These are phyloP conservation scores for Ophion obscuratus DNA, from an alignment of 2,888 invertebrate genomes.

Conservation along the genomic window DNA sequence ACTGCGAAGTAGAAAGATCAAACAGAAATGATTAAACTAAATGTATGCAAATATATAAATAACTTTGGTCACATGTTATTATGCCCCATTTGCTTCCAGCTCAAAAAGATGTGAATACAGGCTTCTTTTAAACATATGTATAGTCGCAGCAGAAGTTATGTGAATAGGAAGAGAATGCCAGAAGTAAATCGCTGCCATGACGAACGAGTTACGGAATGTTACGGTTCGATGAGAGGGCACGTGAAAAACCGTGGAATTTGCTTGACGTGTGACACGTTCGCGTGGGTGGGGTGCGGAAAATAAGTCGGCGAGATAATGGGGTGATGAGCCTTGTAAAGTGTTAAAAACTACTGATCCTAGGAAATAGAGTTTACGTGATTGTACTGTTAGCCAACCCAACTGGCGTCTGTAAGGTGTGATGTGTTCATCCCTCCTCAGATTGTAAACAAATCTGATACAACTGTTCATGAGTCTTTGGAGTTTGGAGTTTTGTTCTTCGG, in stretches of 20 bases:
- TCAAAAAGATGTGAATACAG: too few relatives aligned
- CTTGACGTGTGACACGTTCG: background rate
- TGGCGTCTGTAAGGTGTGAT: slow-evolving; percentile 35
- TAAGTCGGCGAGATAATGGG: slow-evolving; percentile 2
- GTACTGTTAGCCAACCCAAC: background rate
- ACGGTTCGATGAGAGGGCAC: too few relatives aligned
- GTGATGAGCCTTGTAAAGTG: background rate
- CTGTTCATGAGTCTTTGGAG: slow-evolving; percentile 34
- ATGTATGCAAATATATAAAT: too few relatives aligned
- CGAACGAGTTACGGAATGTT: slow-evolving; percentile 13
- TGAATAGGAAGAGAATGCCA: slow-evolving; percentile 34
- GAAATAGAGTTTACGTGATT: background rate
- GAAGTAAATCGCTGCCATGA: background rate
- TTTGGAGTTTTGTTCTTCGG: slow-evolving; percentile 23
- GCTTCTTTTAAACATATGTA: too few relatives aligned
- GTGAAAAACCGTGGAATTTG: background rate
- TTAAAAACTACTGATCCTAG: background rate
- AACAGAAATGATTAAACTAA: too few relatives aligned
- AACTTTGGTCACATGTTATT: too few relatives aligned
- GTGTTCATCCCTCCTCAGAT: slow-evolving; percentile 25
- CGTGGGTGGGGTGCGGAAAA: background rate
- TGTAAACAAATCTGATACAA: slow-evolving; percentile 40
- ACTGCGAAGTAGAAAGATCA: too few relatives aligned
- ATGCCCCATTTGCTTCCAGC: too few relatives aligned
- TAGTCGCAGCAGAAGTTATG: too few relatives aligned